Conservation (phyloP, 2,888 invertebrate species). For the Pollenia labialis region DNA sequence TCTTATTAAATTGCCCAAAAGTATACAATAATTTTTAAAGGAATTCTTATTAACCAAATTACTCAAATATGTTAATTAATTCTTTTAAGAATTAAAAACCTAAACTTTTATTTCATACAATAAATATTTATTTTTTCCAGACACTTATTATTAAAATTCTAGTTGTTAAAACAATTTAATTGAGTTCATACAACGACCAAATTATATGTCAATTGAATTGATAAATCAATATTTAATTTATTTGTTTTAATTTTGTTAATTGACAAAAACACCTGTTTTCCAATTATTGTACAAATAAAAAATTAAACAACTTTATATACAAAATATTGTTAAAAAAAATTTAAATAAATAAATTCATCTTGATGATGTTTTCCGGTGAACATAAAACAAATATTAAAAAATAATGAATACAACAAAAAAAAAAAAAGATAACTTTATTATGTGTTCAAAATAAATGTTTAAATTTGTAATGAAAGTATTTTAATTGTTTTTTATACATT, state of each 20-base stretch:
- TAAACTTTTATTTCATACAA: background rate
- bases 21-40: no score
- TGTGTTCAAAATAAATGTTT: constrained; percentile 33
- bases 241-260: constrained; percentile 2
- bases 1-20: no score
- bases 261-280: constrained; percentile 48
- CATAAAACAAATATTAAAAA: background rate
- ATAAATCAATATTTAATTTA: background rate
- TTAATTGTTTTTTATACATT: constrained; percentile 11
- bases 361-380: constrained; percentile 10
- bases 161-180: constrained; percentile 19
- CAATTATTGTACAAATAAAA: constrained; percentile 6
- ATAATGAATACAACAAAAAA: background rate
- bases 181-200: background rate
- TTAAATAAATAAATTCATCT: constrained; percentile 4
- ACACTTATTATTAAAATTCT: background rate
- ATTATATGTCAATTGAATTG: constrained; percentile 3
- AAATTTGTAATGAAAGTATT: constrained; percentile 34
- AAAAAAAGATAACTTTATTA: constrained; percentile 1
- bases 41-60: no score
- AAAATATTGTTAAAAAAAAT: background rate
- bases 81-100: no score
- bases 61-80: no score
- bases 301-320: background rate
- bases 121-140: background rate